Base-by-base conservation (phyloP, 2,113 vertebrate species). In the Orcinus orca region DNA sequence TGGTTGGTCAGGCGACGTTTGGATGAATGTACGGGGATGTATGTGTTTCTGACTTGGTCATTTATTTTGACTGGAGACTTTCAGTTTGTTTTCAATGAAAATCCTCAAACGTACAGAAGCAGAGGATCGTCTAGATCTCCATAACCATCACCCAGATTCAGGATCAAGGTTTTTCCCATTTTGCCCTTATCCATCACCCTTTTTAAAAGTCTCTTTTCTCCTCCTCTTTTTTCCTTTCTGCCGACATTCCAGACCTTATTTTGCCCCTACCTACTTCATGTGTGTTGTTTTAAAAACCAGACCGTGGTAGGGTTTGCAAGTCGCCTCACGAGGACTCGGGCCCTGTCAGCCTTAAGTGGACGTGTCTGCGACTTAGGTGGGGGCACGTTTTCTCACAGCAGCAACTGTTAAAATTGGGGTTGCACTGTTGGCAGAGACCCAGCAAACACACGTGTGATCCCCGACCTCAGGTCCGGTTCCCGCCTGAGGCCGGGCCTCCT, bases 1-100 rank as follows among this genome's bases (percentile, higher is more conserved):
- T 33, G 8, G 6, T 2, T 50, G 50, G 23, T 41, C 10, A 20
- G n/a, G 60, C 0, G 1, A 6, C 1, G 0, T 71, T 9, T 18
- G 41, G 41, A 1, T 25, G 55, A 36, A 18, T 11, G 33, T 4
- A 6, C 3, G 17, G 15, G 21, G n/a, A 1, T 53, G 2, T 80
- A 36, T 70, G 11, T 41, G 31, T 77, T 74, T 63, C 20, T 79
- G 15, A 47, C 14, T 36, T 50, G 20, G 17, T 33, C 31, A n/a
- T 12, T 83, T 74, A 20, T n/a, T 79, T 76, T 83, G 77, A 11
- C 20, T 1, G 0, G 62, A 33, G 70, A 6, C 11, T 67, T 73
- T 60, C 18, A 26, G 38, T 65, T 80, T 26, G 63, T 53, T 90
- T 77, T n/a, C n/a, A 25, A 6, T 11, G 21, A 70, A 53, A 50